A percentile compares a stretch with the other conserved stretches of the same genome.
phyloP scores from a whole-genome alignment of 2,113 vertebrate genomes.

The Hylia prasina region DNA sequence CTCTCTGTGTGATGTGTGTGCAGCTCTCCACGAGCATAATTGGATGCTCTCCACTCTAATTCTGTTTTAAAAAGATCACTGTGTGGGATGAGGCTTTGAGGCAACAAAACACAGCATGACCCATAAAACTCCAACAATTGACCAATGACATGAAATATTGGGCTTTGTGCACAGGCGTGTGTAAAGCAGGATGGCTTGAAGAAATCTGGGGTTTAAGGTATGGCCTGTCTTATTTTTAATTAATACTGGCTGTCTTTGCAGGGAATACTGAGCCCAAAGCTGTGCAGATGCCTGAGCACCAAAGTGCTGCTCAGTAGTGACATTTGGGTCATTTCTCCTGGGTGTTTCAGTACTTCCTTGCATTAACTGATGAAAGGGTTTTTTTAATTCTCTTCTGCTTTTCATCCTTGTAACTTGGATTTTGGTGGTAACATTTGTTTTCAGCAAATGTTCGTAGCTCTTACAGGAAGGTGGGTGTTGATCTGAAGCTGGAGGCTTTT shows the following conservation, averaged over 20 bases:
- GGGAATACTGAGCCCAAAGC: not conserved
- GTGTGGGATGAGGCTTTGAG: not conserved
- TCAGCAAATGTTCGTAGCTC: not conserved
- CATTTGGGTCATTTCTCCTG: not conserved
- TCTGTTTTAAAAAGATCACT: not conserved
- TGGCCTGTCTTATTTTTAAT: not conserved
- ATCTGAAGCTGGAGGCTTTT: not conserved
- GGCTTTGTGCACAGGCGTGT: not conserved
- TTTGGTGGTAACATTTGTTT: not conserved
- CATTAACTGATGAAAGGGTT: not conserved
- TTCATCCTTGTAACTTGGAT: not conserved
- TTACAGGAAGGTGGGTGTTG: fast-evolving
- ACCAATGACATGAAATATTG: not conserved
- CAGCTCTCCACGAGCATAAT: not conserved
- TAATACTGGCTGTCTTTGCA: not conserved
- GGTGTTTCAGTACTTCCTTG: not conserved
- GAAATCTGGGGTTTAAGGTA: not conserved
- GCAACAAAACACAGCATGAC: not conserved
- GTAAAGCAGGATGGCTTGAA: not conserved
- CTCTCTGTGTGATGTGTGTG: not conserved
- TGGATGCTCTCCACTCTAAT: not conserved
- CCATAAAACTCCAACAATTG: not conserved
- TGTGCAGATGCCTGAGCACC: not conserved
- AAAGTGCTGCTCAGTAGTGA: not conserved
- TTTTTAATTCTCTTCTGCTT: not conserved